Base-by-base conservation (phyloP, 2,113 vertebrate genomes). In the Piprites chloris region DNA sequence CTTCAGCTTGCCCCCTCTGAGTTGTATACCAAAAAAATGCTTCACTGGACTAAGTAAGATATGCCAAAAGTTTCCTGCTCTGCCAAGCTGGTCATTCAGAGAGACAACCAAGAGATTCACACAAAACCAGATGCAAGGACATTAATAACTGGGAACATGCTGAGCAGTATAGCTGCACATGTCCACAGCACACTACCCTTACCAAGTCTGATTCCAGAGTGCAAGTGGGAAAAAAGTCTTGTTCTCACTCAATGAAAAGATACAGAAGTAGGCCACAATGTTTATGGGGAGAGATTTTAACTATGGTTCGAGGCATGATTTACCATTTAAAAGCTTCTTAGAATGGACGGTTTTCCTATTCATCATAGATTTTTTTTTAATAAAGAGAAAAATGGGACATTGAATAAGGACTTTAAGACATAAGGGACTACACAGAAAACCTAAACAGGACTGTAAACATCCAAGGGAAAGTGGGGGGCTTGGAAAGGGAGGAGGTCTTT, bases 101-200 rank as follows among this genome's bases (percentile, higher is more conserved):
- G 35, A 85, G 20, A 69, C 5, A 42, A 37, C 17, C 52, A 58
- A 83, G 42, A 32, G 7, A 75, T 20, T 61, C 37, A 47, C 39
- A 46, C 33, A 35, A 55, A 76, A 77, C 63, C 41, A 80, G 53
- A 66, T 37, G 14, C 12, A 72, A 89, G 39, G 65, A 73, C 15
- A 4, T 66, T n/a, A 0, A 1, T 58, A n/a, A 89, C 61, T 47
- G 78, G 58, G 62, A 85, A 24, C 14, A 27, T 12, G 50, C 21
- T 55, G 67, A 92, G 39, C 63, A 85, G 32, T 22, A 14, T 0
- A 73, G 46, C 14, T 90, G 28, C 26, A 9, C 12, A 1, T 42
- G 84, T 49, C 47, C 0, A 0, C 14, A 32, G 52, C n/a, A 44
- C 0, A 0, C 14, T 19, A 44, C 49, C 28, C 20, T 73, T 50